Evolutionary conservation across 2,113 vertebrate species (phyloP).

Genomic region (Mastomys natalensis): DNA sequence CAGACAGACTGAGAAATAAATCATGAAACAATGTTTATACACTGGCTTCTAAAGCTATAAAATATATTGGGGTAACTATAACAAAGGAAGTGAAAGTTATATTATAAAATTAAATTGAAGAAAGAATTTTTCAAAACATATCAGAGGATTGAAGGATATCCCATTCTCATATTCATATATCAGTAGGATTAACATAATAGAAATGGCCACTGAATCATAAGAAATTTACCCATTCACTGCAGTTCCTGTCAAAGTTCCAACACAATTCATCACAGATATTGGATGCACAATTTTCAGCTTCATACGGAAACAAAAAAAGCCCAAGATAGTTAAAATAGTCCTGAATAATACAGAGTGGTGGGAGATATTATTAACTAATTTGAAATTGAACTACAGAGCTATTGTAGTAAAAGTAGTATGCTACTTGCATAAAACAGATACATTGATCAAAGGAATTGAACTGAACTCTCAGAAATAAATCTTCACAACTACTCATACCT

Average conservation of each 20-base stretch:
- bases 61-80: neutral
- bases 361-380: neutral
- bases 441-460: neutral
- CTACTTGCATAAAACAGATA: neutral
- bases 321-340: neutral
- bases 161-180: neutral
- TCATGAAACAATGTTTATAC: neutral
- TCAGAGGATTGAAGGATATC: neutral
- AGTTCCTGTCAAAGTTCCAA: neutral
- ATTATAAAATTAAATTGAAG: neutral
- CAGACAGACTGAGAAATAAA: neutral
- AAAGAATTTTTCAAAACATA: neutral
- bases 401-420: neutral
- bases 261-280: neutral
- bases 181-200: no score
- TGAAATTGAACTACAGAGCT: neutral
- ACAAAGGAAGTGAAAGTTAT: neutral
- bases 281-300: neutral
- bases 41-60: neutral
- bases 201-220: neutral
- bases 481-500: neutral
- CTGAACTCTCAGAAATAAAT: neutral
- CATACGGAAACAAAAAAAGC: neutral
- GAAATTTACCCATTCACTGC: neutral
- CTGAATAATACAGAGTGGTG: neutral